Evolutionary conservation across 2,113 vertebrate species (phyloP).

Genomic region (Pyxicephalus adspersus): DNA sequence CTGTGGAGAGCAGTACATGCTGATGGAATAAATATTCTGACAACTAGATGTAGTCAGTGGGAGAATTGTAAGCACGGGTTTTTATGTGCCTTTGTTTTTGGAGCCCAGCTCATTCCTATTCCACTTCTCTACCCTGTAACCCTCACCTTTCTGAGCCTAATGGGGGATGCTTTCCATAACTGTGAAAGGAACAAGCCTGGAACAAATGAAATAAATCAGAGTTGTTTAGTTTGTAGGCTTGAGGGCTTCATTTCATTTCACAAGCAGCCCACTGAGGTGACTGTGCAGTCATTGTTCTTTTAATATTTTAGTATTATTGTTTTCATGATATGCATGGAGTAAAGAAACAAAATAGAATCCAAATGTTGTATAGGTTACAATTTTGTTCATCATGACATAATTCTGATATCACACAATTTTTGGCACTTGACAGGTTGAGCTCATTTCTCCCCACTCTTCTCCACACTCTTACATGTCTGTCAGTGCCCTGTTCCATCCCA

Average conservation of each 20-base stretch:
- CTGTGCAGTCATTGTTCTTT: background rate
- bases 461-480: constrained; percentile 39
- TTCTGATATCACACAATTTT: background rate
- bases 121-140: constrained; percentile 20
- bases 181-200: constrained; percentile 11
- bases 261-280: constrained; percentile 3
- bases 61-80: constrained; percentile 47
- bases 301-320: background rate
- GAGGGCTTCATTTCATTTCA: constrained; percentile 19
- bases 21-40: constrained; percentile 56
- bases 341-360: background rate
- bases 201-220: constrained; percentile 23
- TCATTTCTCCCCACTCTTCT: constrained; percentile 18
- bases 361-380: background rate
- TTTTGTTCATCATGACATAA: constrained; percentile 2
- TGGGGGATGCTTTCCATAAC: constrained; percentile 18
- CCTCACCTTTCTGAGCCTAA: constrained; percentile 17
- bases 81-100: constrained; percentile 20
- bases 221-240: constrained; percentile 14
- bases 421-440: background rate
- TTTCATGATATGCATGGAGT: background rate
- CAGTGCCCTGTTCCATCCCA: constrained; percentile 45
- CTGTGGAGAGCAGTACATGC: constrained; percentile 50
- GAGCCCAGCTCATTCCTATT: constrained; percentile 10
- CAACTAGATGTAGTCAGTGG: constrained; percentile 54